Base-by-base conservation (phyloP, 2,113 vertebrate genomes). In the Festucalex cinctus region DNA sequence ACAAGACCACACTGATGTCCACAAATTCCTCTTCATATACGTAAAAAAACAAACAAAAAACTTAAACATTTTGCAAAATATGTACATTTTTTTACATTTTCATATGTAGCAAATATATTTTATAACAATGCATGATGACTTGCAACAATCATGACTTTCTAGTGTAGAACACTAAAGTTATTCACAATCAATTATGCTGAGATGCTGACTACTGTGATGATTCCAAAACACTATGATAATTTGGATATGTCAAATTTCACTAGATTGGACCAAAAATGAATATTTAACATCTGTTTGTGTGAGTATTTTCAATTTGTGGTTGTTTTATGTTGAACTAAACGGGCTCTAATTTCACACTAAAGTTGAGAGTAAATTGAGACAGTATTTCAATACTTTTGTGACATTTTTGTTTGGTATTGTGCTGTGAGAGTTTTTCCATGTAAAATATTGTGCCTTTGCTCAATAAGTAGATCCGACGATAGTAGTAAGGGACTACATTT, bases 401-500 rank as follows among this genome's bases (percentile, higher is more conserved):
- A 53, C 19, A 20, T 20, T 49, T 53, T 53, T 12, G 5, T 22
- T 20, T 49, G 48, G 48, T 8, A 1, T 5, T 53, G 20, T 53
- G 24, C 6, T 26, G 13, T 56, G 22, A 44, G 3, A 44, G 5
- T 44, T 44, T 6, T 1, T 3, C 9, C 1, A 54, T 54, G 10
- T 13, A 24, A 54, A 54, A 26, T 17, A 20, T 49, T 49, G 14
- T 1, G 6, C 9, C n/a, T 9, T 44, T n/a, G n/a, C n/a, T n/a
- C n/a, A n/a, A n/a, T n/a, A 56, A 32, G 54, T 57, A 57, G 51
- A 54, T 54, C 51, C 51, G 51, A 26, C 51, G 12, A 12, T 54
- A 54, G 24, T 26, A 12, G 22, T 54, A 24, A 24, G 44, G 44
- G 22, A 54, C 3, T 24, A 24, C 3, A 2, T 26, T n/a, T 54